phyloP scores from a whole-genome alignment of 2,113 vertebrate species.

The Rhipidura dahli region DNA sequence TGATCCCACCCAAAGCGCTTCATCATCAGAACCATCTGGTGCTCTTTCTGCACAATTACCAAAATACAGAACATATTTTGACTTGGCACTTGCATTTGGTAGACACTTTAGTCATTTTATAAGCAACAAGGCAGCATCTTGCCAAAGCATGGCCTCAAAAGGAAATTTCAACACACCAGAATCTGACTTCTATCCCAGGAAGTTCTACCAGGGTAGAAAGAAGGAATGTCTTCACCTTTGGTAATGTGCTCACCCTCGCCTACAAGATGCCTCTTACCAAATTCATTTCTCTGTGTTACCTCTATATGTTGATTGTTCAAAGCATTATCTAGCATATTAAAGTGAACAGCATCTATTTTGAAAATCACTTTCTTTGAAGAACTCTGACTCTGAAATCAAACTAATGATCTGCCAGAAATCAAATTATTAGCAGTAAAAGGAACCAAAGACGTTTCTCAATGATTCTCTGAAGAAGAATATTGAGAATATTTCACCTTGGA shows the following conservation, averaged over 20 bases:
- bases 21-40: slow-evolving; percentile 69
- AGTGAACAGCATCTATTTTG: neutral
- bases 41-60: slow-evolving; percentile 70
- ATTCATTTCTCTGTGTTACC: neutral
- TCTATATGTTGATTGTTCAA: neutral
- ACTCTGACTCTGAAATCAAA: slow-evolving; percentile 13
- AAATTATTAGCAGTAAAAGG: neutral
- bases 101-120: slow-evolving; percentile 58
- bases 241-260: neutral
- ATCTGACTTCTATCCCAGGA: slow-evolving; percentile 5
- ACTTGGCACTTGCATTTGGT: slow-evolving; percentile 69
- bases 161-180: slow-evolving; percentile 45
- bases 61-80: slow-evolving; percentile 67
- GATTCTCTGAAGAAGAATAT: neutral
- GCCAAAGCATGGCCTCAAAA: slow-evolving; percentile 29
- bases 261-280: neutral
- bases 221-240: neutral
- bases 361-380: neutral
- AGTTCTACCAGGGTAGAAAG: neutral
- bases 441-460: slow-evolving; percentile 8
- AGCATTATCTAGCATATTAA: slow-evolving; percentile 2
- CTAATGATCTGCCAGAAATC: slow-evolving; percentile 16
- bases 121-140: slow-evolving; percentile 49
- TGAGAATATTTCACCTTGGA: neutral
- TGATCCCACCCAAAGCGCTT: slow-evolving; percentile 52